phyloP scores from a whole-genome alignment of 2,888 invertebrate species.

The Papilio protenor region DNA sequence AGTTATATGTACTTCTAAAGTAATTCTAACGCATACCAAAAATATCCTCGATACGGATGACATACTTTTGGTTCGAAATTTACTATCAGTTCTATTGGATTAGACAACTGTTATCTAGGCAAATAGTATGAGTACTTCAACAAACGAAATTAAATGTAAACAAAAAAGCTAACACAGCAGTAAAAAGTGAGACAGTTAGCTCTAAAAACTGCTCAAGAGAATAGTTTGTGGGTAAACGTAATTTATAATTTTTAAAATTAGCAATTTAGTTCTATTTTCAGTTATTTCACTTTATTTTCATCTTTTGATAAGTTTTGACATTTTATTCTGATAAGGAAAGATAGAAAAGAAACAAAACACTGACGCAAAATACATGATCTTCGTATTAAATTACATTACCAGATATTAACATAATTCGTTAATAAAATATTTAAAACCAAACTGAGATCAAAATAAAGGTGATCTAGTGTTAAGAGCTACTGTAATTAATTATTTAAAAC shows the following conservation, averaged over 20 bases:
- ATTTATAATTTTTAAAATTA: conserved; percentile 7
- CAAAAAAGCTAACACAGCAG: not conserved
- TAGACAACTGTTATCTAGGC: conserved; percentile 30
- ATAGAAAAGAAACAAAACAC: not conserved
- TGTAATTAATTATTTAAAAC: not conserved
- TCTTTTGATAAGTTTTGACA: conserved; percentile 7
- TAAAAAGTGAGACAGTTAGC: not conserved
- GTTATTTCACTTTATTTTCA: not conserved
- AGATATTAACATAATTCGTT: not conserved
- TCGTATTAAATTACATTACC: not conserved
- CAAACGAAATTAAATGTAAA: conserved; percentile 19
- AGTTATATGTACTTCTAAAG: not conserved
- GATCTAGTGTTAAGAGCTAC: not conserved
- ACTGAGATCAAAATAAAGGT: not conserved
- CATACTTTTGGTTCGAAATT: conserved; percentile 30
- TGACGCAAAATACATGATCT: not conserved
- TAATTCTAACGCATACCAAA: not conserved
- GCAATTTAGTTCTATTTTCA: not conserved
- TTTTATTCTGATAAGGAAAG: conserved; percentile 3
- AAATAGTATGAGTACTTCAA: conserved; percentile 16
- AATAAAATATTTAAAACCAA: not conserved
- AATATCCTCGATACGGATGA: conserved; percentile 19
- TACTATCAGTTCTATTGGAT: conserved; percentile 31
- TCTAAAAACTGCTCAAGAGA: not conserved
- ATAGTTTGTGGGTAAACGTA: not conserved